phyloP scores from a whole-genome alignment of 2,888 invertebrate species.

The Colostygia pectinataria region DNA sequence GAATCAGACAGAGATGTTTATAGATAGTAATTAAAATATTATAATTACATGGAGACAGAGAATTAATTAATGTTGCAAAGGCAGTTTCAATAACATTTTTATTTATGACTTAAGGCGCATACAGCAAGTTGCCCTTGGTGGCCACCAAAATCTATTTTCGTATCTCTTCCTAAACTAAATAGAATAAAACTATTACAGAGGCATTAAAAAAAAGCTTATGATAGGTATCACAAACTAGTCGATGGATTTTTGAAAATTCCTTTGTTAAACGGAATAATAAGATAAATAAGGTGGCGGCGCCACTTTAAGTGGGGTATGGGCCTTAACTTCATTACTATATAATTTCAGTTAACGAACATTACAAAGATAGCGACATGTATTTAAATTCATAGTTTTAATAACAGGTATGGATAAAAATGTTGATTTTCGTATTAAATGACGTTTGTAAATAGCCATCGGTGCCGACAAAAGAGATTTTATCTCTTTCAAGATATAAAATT shows the following conservation, averaged over 20 bases:
- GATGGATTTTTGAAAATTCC: too few relatives aligned
- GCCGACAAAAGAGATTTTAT: conserved; percentile 12
- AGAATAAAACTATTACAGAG: too few relatives aligned
- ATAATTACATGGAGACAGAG: conserved; percentile 17
- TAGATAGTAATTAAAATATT: conserved; percentile 19
- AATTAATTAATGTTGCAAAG: conserved; percentile 28
- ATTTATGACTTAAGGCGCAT: conserved; percentile 38
- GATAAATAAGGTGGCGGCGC: too few relatives aligned
- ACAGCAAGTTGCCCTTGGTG: too few relatives aligned
- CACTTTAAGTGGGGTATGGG: too few relatives aligned
- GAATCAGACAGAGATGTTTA: conserved; percentile 7
- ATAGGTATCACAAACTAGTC: too few relatives aligned
- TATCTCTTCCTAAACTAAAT: too few relatives aligned
- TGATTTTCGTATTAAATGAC: conserved; percentile 8
- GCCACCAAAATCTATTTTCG: too few relatives aligned
- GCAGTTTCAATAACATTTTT: conserved; percentile 21
- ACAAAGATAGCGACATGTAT: conserved; percentile 43
- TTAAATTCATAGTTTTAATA: conserved; percentile 43
- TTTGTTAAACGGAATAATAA: too few relatives aligned
- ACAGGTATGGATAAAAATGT: conserved; percentile 29
- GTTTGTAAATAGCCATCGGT: conserved; percentile 19
- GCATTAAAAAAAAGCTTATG: too few relatives aligned
- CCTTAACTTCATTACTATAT: conserved; percentile 39
- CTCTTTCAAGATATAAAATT: conserved; percentile 14
- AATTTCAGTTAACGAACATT: conserved; percentile 34